These are phyloP conservation scores for Prionace glauca DNA, from an alignment of 2,797 vertebrate genomes.

Conservation along the genomic window DNA sequence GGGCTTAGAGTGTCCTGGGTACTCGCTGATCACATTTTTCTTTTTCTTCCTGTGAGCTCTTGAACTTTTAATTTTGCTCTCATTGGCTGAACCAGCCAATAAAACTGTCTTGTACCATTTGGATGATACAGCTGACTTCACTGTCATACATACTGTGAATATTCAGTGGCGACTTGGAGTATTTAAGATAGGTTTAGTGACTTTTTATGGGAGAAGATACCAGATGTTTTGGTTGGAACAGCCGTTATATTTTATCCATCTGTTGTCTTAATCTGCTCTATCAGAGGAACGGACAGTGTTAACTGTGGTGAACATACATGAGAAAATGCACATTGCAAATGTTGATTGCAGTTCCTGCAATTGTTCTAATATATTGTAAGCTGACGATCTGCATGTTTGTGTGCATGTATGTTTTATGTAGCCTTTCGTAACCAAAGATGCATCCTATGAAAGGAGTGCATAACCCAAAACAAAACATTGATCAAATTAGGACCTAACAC, in stretches of 20 bases:
- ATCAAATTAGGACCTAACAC: background rate
- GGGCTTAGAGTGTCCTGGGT: background rate
- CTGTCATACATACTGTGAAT: background rate
- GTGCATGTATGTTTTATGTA: background rate
- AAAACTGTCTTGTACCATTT: background rate
- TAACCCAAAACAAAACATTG: background rate
- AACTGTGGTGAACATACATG: background rate
- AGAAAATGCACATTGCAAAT: background rate
- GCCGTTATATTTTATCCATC: background rate
- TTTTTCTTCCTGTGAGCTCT: background rate
- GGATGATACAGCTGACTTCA: background rate
- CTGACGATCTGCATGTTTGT: background rate
- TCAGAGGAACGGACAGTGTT: background rate
- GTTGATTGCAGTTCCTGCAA: background rate
- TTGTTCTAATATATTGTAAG: background rate
- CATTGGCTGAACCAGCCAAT: background rate
- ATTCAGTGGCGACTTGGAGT: background rate
- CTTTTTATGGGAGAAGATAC: background rate
- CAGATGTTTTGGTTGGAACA: background rate
- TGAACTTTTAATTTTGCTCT: background rate
- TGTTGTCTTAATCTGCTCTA: background rate
- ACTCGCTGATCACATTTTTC: background rate
- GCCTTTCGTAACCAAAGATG: background rate
- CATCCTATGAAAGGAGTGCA: background rate
- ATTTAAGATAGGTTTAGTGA: background rate